phyloP scores from a whole-genome alignment of 2,797 vertebrate species.

The Cryptoblepharus egeriae region DNA sequence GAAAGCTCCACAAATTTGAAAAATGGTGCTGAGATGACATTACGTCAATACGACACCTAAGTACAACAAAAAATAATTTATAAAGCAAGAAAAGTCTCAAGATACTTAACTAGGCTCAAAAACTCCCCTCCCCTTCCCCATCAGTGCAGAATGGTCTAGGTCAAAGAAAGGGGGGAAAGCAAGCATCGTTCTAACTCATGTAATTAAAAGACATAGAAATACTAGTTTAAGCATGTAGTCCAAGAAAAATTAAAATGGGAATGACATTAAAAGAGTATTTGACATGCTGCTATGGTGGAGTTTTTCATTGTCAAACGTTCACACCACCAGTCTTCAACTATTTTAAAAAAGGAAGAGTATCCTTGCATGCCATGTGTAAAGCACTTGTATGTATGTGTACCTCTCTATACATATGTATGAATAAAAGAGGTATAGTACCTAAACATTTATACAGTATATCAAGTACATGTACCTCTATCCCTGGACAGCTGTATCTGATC shows the following conservation, averaged over 20 bases:
- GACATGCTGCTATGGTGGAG: slow-evolving; percentile 33
- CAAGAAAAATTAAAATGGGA: slow-evolving; percentile 39
- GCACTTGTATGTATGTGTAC: slow-evolving; percentile 18
- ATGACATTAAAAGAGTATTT: slow-evolving; percentile 31
- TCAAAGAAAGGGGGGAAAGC: background rate
- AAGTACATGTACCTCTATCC: background rate
- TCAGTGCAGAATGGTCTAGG: slow-evolving; percentile 58
- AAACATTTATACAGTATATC: background rate
- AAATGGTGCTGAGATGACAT: slow-evolving; percentile 66
- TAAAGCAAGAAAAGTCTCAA: slow-evolving; percentile 58
- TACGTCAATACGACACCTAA: slow-evolving; percentile 70
- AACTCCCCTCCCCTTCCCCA: slow-evolving; percentile 52
- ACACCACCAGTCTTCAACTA: slow-evolving; percentile 46
- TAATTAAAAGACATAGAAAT: slow-evolving; percentile 26
- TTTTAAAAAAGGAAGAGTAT: slow-evolving; percentile 6
- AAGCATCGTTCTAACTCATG: slow-evolving; percentile 41
- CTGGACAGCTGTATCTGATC: background rate
- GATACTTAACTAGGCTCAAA: slow-evolving; percentile 50
- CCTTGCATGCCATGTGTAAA: slow-evolving; percentile 28
- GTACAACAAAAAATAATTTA: slow-evolving; percentile 69
- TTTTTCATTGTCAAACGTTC: background rate
- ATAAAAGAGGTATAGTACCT: slow-evolving; percentile 25
- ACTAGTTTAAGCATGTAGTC: slow-evolving; percentile 52
- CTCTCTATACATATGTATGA: background rate
- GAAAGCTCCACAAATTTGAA: slow-evolving; percentile 68